These are phyloP conservation scores for Epizoanthus scotinus DNA, from an alignment of 92 coral and sea anemone genomes.

Conservation along the genomic window DNA sequence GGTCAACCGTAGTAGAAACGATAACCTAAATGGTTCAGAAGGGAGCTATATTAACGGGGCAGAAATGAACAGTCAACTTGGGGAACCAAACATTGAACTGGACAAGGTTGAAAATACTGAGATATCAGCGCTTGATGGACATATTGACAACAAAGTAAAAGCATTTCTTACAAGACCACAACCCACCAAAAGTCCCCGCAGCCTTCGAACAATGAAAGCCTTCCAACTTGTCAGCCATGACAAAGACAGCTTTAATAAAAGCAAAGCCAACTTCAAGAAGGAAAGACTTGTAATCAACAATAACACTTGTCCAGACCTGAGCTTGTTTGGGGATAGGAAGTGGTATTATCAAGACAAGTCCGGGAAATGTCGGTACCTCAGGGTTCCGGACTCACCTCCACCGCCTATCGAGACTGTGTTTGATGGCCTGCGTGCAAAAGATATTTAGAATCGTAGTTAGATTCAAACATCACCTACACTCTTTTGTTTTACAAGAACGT, in stretches of 20 bases:
- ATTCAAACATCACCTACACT: too few relatives aligned
- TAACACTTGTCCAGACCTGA: constrained; percentile 54
- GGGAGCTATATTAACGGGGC: not conserved
- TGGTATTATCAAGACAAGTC: constrained; percentile 64
- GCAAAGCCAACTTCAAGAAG: constrained; percentile 14
- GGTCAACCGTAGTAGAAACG: not conserved
- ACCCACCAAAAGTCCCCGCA: constrained; percentile 33
- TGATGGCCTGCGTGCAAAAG: constrained; percentile 2
- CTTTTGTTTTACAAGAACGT: too few relatives aligned
- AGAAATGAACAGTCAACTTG: not conserved
- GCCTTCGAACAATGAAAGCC: constrained; percentile 40
- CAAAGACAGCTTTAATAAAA: constrained; percentile 1
- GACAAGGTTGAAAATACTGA: not conserved
- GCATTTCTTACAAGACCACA: constrained; percentile 46
- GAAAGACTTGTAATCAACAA: constrained; percentile 44
- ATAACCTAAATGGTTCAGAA: not conserved
- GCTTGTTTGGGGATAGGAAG: constrained; percentile 47
- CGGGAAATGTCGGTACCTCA: constrained; percentile 62
- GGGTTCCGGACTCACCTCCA: constrained; percentile 60
- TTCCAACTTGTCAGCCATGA: constrained; percentile 16
- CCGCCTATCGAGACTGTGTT: constrained; percentile 47
- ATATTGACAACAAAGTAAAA: constrained; percentile 34
- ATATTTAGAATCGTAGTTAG: not conserved
- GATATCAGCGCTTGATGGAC: not conserved
- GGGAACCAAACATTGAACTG: not conserved